phyloP scores from a whole-genome alignment of 2,113 vertebrate species.

The Mastomys natalensis region DNA sequence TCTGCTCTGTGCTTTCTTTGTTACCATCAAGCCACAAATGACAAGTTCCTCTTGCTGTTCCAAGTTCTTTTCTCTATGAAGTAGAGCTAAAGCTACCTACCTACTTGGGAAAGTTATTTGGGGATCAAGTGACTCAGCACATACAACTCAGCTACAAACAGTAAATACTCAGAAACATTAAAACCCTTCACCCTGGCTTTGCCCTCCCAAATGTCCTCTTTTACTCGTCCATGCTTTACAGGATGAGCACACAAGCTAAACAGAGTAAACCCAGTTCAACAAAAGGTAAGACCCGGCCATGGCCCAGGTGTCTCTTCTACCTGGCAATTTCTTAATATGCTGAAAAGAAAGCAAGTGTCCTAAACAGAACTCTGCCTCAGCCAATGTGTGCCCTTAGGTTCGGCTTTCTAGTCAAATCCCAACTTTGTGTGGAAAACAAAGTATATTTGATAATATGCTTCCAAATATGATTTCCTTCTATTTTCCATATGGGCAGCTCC shows the following conservation, averaged over 20 bases:
- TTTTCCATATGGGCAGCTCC: slow-evolving; percentile 15
- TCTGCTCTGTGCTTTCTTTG: background rate
- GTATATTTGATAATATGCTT: slow-evolving; percentile 35
- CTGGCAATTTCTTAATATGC: background rate
- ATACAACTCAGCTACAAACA: background rate
- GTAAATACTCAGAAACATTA: background rate
- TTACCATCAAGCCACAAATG: background rate
- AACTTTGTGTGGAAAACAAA: slow-evolving; percentile 43
- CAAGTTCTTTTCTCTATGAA: background rate
- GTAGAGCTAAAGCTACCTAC: background rate
- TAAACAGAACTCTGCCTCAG: slow-evolving; percentile 21
- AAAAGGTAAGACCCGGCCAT: background rate
- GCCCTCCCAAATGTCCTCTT: background rate
- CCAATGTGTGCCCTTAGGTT: background rate
- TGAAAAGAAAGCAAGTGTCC: slow-evolving; percentile 12
- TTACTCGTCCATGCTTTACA: background rate
- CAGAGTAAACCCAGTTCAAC: background rate
- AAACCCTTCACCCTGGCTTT: background rate
- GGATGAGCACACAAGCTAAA: background rate
- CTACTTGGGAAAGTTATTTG: background rate
- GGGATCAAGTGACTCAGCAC: background rate
- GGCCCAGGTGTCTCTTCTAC: background rate
- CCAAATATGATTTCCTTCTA: slow-evolving; percentile 51
- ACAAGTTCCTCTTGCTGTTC: background rate
- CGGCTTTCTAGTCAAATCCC: slow-evolving; percentile 27